These are phyloP conservation scores for Epizoanthus stellaris DNA, from an alignment of 92 coral and sea anemone species.

Conservation along the genomic window DNA sequence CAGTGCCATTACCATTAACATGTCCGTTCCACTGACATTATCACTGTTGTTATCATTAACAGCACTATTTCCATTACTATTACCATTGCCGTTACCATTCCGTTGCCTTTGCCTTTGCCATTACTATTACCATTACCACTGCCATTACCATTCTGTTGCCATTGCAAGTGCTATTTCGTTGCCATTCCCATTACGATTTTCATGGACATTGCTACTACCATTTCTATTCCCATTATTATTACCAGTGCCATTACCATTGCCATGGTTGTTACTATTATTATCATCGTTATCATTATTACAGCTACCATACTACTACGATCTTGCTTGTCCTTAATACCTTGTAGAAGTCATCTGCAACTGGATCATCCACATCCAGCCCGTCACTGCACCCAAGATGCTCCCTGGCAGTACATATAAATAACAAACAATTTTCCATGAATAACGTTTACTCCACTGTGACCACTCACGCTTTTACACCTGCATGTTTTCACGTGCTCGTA, in stretches of 20 bases:
- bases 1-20: too few relatives aligned
- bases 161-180: not conserved
- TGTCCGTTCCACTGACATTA: not conserved
- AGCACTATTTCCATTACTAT: not conserved
- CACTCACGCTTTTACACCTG: not conserved
- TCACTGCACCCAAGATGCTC: constrained; percentile 33
- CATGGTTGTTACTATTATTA: not conserved
- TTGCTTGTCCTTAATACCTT: constrained; percentile 50
- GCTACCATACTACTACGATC: not conserved
- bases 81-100: not conserved
- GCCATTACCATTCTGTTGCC: too few relatives aligned
- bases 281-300: not conserved
- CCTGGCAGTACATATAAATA: not conserved
- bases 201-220: too few relatives aligned
- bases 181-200: not conserved
- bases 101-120: not conserved
- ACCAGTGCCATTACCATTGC: not conserved
- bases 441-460: not conserved
- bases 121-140: not conserved
- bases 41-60: not conserved
- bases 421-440: not conserved
- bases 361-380: constrained; percentile 61
- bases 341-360: constrained; percentile 75
- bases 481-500: not conserved
- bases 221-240: too few relatives aligned